A percentile compares a stretch with the other conserved stretches of the same genome.
These are phyloP conservation scores for Odontesthes bonariensis DNA, from an alignment of 2,113 vertebrate species.

Conservation along the genomic window DNA sequence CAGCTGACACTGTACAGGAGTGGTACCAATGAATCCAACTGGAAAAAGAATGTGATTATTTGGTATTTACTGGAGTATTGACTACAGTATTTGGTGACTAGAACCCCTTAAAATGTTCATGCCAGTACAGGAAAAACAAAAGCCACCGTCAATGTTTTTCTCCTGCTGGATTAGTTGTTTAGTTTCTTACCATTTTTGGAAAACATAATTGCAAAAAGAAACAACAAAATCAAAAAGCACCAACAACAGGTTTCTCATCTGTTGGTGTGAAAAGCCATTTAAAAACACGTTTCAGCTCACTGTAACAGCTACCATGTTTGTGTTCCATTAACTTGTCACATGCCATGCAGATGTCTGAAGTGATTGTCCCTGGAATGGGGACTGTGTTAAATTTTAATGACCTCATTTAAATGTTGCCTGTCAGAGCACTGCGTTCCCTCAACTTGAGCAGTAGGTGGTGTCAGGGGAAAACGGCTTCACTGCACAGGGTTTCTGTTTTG, in stretches of 20 bases:
- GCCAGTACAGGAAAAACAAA: no score
- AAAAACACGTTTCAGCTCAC: conserved; percentile 37
- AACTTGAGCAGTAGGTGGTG: conserved; percentile 61
- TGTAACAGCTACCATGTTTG: conserved; percentile 52
- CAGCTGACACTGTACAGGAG: no score
- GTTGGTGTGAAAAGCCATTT: conserved; percentile 27
- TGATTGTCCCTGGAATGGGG: conserved; percentile 62
- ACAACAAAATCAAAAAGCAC: background rate
- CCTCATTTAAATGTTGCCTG: conserved; percentile 78
- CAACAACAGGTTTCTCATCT: conserved; percentile 51
- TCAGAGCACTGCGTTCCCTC: conserved; percentile 57
- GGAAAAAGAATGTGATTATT: no score
- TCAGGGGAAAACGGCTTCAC: conserved; percentile 52
- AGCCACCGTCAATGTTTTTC: background rate
- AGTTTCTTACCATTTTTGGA: conserved; percentile 11
- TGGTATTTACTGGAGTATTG: no score
- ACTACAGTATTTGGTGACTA: no score
- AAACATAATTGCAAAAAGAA: conserved; percentile 1
- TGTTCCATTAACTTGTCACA: conserved; percentile 61
- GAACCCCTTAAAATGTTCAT: no score
- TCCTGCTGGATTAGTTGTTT: conserved; percentile 4
- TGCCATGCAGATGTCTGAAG: conserved; percentile 57
- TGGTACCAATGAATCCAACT: no score
- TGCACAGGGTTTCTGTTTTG: conserved; percentile 27
- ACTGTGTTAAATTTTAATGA: conserved; percentile 71